phyloP scores from a whole-genome alignment of 2,113 vertebrate genomes.

The Microtus ochrogaster region DNA sequence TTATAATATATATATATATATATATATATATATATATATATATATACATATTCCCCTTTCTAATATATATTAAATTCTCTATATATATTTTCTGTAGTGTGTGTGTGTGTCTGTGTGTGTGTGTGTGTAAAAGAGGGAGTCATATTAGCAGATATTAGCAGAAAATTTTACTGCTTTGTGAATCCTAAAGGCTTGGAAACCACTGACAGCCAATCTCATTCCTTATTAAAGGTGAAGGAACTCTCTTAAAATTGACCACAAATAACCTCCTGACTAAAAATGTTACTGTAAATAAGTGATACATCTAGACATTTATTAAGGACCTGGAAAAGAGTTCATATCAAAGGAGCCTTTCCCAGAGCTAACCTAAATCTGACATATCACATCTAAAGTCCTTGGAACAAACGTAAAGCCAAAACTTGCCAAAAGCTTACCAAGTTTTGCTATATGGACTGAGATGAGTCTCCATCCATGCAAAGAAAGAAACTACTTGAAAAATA shows the following conservation, averaged over 20 bases:
- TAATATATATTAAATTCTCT: not conserved
- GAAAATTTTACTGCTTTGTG: not conserved
- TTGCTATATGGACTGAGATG: not conserved
- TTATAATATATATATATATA: not conserved
- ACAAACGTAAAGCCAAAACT: not conserved
- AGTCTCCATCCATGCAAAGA: not conserved
- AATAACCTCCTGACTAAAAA: not conserved
- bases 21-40: too few relatives aligned
- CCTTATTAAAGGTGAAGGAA: slow-evolving; percentile 20
- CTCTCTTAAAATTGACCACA: slow-evolving; percentile 20
- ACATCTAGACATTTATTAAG: not conserved
- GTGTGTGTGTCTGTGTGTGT: too few relatives aligned
- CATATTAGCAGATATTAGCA: not conserved
- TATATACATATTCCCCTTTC: too few relatives aligned
- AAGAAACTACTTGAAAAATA: not conserved
- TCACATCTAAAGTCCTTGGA: not conserved
- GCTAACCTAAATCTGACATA: not conserved
- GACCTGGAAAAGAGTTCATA: not conserved
- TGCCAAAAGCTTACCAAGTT: not conserved
- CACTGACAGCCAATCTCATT: not conserved
- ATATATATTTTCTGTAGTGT: too few relatives aligned
- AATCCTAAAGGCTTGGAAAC: slow-evolving; percentile 47
- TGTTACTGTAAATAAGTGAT: not conserved
- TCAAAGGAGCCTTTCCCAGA: not conserved
- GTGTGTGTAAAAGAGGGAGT: not conserved